These are phyloP conservation scores for Perdita meconis DNA, from an alignment of 2,888 invertebrate genomes.

Conservation along the genomic window DNA sequence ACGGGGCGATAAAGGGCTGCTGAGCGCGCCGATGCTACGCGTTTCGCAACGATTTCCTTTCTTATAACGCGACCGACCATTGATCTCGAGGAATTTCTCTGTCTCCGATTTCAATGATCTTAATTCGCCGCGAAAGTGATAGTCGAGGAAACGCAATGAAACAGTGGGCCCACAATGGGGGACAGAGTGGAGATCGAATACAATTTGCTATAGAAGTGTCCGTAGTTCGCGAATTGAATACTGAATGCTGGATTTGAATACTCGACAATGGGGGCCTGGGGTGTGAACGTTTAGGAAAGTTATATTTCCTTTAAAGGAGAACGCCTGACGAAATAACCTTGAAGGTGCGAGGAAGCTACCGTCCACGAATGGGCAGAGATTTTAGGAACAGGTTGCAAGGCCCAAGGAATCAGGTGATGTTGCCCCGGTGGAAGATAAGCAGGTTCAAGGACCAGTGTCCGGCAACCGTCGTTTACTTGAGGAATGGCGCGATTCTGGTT, in stretches of 20 bases:
- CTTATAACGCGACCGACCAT: not conserved
- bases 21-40: constrained; percentile 8
- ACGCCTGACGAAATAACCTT: too few relatives aligned
- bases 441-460: constrained; percentile 61
- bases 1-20: constrained; percentile 50
- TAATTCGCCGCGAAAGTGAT: constrained; percentile 22
- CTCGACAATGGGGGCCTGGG: too few relatives aligned
- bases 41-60: constrained; percentile 2
- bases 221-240: not conserved
- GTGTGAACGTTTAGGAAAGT: not conserved
- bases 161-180: not conserved
- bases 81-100: constrained; percentile 2
- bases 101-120: constrained; percentile 17
- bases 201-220: not conserved
- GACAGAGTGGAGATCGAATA: constrained; percentile 1
- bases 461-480: constrained; percentile 51
- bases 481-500: constrained; percentile 31
- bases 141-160: not conserved
- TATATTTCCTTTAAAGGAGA: not conserved
- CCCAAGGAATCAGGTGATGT: constrained; percentile 59
- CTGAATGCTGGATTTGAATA: too few relatives aligned
- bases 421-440: constrained; percentile 54
- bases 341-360: constrained; percentile 1
- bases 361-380: constrained; percentile 14
- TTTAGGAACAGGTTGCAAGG: constrained; percentile 50